These are phyloP conservation scores for Machimus rusticus DNA, from an alignment of 2,888 invertebrate species.

Conservation along the genomic window DNA sequence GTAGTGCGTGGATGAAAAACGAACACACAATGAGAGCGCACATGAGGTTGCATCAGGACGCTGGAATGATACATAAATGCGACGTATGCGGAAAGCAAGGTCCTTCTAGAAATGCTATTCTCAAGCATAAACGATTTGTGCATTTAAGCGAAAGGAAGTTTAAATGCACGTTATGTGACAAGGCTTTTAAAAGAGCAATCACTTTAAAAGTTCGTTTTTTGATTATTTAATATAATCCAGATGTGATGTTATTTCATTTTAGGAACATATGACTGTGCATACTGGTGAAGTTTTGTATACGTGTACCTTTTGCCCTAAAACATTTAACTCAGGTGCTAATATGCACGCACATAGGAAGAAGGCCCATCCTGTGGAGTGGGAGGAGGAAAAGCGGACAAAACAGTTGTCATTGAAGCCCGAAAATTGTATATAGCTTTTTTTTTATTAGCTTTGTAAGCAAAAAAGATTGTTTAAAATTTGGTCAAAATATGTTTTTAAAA, in stretches of 20 bases:
- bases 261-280: conserved; percentile 52
- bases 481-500: not conserved
- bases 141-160: conserved; percentile 50
- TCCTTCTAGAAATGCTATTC: conserved; percentile 50
- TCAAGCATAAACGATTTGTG: conserved; percentile 51
- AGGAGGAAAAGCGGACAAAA: conserved; percentile 46
- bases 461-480: not conserved
- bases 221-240: not conserved
- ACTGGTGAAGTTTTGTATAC: conserved; percentile 51
- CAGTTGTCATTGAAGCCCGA: conserved; percentile 32
- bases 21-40: conserved; percentile 51
- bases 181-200: conserved; percentile 51
- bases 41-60: conserved; percentile 49
- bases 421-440: not conserved
- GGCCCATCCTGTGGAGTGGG: conserved; percentile 50
- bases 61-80: conserved; percentile 49
- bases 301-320: conserved; percentile 51
- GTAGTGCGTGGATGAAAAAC: conserved; percentile 51
- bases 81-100: conserved; percentile 51
- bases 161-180: conserved; percentile 50
- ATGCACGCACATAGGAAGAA: conserved; percentile 52
- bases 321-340: conserved; percentile 52
- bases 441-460: not conserved
- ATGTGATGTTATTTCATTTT: not conserved
- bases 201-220: conserved; percentile 47